Percentiles rank a stretch among this genome's conserved stretches.
Conservation (phyloP, 2,797 vertebrate genomes). For the Otus scops region DNA sequence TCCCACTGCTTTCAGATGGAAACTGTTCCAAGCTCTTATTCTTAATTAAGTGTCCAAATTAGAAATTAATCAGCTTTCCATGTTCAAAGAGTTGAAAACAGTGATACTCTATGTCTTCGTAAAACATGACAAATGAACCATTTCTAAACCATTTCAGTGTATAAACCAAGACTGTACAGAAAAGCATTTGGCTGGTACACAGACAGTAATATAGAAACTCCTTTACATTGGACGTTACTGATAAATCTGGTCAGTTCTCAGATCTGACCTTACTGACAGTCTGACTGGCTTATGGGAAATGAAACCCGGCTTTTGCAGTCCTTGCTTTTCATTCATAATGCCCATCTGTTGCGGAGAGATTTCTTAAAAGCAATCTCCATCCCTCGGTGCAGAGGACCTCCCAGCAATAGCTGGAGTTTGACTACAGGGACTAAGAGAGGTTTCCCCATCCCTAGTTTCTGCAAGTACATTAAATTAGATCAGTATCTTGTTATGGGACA, state of each 20-base stretch:
- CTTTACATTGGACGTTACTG: neutral
- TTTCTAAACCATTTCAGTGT: neutral
- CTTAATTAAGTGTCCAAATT: slow-evolving; percentile 34
- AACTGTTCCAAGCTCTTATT: neutral
- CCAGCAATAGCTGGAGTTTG: neutral
- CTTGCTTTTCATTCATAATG: neutral
- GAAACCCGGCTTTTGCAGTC: neutral
- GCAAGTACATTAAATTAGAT: neutral
- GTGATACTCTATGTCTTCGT: neutral
- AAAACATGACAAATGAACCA: slow-evolving; percentile 7
- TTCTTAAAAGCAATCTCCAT: neutral
- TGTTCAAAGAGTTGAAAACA: slow-evolving; percentile 13
- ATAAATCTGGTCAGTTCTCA: neutral
- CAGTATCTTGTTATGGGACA: neutral
- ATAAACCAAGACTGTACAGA: neutral
- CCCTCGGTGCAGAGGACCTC: neutral
- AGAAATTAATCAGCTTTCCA: slow-evolving; percentile 1
- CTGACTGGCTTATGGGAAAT: fast-evolving
- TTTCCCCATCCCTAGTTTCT: neutral
- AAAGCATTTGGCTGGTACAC: neutral
- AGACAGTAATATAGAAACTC: neutral
- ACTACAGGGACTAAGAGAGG: neutral
- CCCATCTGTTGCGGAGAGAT: neutral
- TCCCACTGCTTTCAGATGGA: slow-evolving; percentile 13
- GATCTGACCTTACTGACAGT: neutral